Percentiles rank a stretch among this genome's conserved stretches.
Evolutionary conservation across 2,113 vertebrate species (phyloP).

Genomic region (Madoqua kirkii): DNA sequence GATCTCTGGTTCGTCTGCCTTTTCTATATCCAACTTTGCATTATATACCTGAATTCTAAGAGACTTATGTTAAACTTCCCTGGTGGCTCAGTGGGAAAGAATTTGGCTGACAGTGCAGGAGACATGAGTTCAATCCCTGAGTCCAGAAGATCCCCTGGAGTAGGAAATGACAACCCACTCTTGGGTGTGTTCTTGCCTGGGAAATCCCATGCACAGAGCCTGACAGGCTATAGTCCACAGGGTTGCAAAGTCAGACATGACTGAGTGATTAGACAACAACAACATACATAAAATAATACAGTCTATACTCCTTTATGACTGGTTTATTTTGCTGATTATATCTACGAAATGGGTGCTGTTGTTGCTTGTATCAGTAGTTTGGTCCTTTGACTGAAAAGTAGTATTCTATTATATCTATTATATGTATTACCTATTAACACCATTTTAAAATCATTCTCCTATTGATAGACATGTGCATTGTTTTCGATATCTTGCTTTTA

Average conservation of each 20-base stretch:
- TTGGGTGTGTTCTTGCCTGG: neutral
- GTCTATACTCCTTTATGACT: neutral
- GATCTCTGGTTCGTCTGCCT: fast-evolving
- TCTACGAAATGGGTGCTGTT: neutral
- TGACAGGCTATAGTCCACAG: neutral
- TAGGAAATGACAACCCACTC: neutral
- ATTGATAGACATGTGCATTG: neutral
- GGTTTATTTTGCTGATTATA: neutral
- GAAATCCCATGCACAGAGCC: neutral
- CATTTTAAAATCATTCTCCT: neutral
- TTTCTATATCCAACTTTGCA: neutral
- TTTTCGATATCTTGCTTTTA: neutral
- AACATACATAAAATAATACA: neutral
- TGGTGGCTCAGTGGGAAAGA: neutral
- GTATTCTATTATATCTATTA: neutral
- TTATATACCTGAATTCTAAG: neutral
- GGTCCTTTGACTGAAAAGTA: neutral
- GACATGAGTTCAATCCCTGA: neutral
- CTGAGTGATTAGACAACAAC: neutral
- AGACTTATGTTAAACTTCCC: neutral
- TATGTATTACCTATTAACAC: neutral
- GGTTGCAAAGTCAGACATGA: neutral
- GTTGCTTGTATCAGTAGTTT: neutral
- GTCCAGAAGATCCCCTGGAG: neutral
- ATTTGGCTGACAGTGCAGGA: neutral